These are phyloP conservation scores for Smithornis capensis DNA, from an alignment of 2,113 vertebrate species.

Conservation along the genomic window DNA sequence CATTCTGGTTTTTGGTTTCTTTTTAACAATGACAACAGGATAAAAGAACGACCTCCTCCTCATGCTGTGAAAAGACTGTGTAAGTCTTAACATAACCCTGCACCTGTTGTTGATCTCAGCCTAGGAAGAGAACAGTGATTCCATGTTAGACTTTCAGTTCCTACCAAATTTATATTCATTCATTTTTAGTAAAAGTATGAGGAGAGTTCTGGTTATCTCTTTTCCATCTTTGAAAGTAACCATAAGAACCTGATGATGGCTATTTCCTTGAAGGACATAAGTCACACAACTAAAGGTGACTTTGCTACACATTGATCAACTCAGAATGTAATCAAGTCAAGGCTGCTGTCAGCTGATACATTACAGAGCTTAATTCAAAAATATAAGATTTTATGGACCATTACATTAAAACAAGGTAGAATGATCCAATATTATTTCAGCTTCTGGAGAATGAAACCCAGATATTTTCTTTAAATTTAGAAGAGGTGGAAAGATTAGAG, in stretches of 20 bases:
- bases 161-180: not conserved
- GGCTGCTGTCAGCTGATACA: not conserved
- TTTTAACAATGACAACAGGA: not conserved
- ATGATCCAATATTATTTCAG: not conserved
- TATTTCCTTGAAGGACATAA: not conserved
- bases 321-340: not conserved
- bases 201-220: not conserved
- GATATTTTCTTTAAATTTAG: not conserved
- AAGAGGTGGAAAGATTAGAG: not conserved
- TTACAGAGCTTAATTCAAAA: not conserved
- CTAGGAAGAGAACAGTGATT: not conserved
- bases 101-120: not conserved
- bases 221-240: not conserved
- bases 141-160: not conserved
- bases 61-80: not conserved
- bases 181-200: not conserved
- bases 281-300: not conserved
- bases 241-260: not conserved
- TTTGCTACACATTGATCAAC: not conserved
- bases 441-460: not conserved
- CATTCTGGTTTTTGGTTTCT: not conserved
- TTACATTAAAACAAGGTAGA: not conserved
- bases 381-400: not conserved
- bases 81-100: not conserved
- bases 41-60: not conserved